phyloP scores from a whole-genome alignment of 53 echinoderm and acorn worm species.

The Patiria pectinifera region DNA sequence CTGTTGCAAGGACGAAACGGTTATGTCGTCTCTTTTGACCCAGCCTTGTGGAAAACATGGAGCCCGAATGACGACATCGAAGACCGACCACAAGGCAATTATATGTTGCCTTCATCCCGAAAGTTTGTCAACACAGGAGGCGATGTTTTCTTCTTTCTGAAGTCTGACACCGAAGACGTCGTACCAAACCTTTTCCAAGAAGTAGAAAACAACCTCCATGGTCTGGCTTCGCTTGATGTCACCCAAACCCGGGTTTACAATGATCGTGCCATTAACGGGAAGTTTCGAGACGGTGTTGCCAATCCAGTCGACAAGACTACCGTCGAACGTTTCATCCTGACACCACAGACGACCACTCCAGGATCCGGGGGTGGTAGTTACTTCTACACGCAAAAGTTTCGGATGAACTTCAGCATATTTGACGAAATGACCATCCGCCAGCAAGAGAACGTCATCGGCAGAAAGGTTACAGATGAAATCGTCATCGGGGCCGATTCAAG shows the following conservation, averaged over 20 bases:
- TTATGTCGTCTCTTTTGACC: slow-evolving; percentile 26
- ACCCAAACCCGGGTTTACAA: slow-evolving; percentile 14
- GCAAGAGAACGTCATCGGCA: slow-evolving; percentile 20
- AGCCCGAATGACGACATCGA: slow-evolving; percentile 6
- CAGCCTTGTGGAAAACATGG: slow-evolving; percentile 16
- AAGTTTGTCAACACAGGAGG: slow-evolving; percentile 15
- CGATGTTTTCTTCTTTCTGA: slow-evolving; percentile 1
- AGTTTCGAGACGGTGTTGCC: slow-evolving; percentile 16
- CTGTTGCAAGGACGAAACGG: slow-evolving; percentile 21
- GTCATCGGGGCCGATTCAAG: slow-evolving; percentile 9
- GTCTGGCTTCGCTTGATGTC: slow-evolving; percentile 12
- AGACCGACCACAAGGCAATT: slow-evolving; percentile 5
- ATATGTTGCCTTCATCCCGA: background rate
- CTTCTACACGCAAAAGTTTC: slow-evolving; percentile 13
- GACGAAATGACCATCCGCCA: background rate
- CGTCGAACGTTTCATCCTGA: slow-evolving; percentile 15
- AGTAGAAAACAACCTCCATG: slow-evolving; percentile 1
- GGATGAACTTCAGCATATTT: slow-evolving; percentile 15
- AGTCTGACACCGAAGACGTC: slow-evolving; percentile 16
- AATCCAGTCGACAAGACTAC: slow-evolving; percentile 22
- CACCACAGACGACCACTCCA: slow-evolving; percentile 6
- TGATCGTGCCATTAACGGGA: slow-evolving; percentile 22
- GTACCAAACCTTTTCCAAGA: slow-evolving; percentile 1
- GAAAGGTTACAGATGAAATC: slow-evolving; percentile 24
- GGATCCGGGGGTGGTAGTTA: slow-evolving; percentile 23